phyloP scores from a whole-genome alignment of 1,140 invertebrate species.

The Plodia interpunctella region DNA sequence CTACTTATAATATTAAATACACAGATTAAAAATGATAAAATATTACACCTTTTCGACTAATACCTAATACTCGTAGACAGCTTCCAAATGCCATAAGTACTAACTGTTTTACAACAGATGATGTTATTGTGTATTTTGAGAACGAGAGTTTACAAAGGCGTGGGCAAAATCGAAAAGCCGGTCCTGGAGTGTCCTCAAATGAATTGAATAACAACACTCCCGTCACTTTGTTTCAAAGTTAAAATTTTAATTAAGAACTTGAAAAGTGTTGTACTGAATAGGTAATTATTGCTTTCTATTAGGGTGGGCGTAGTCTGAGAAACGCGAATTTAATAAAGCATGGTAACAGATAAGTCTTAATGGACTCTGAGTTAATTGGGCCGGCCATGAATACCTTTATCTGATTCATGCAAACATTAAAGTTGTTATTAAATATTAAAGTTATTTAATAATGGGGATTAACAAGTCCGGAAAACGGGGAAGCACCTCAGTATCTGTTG shows the following conservation, averaged over 20 bases:
- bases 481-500: conserved; percentile 36
- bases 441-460: conserved; percentile 31
- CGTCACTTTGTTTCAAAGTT: conserved; percentile 44
- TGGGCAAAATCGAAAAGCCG: neutral
- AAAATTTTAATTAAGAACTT: conserved; percentile 56
- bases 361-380: conserved; percentile 30
- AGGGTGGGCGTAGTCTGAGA: conserved; percentile 12
- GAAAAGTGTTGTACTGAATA: conserved; percentile 33
- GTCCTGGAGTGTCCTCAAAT: conserved; percentile 28
- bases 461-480: conserved; percentile 24
- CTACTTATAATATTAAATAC: too few species aligned
- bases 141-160: neutral
- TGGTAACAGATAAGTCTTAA: conserved; percentile 27
- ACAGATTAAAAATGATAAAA: too few species aligned
- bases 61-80: too few species aligned
- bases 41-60: too few species aligned
- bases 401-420: conserved; percentile 20
- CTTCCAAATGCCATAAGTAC: too few species aligned
- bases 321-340: conserved; percentile 23
- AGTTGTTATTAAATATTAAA: conserved; percentile 22
- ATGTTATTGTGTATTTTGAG: neutral
- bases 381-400: conserved; percentile 22
- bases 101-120: neutral
- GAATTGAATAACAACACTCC: conserved; percentile 63
- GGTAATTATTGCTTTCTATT: conserved; percentile 32